Base-by-base conservation (phyloP, 2,888 invertebrate species). In the Tachina fera region DNA sequence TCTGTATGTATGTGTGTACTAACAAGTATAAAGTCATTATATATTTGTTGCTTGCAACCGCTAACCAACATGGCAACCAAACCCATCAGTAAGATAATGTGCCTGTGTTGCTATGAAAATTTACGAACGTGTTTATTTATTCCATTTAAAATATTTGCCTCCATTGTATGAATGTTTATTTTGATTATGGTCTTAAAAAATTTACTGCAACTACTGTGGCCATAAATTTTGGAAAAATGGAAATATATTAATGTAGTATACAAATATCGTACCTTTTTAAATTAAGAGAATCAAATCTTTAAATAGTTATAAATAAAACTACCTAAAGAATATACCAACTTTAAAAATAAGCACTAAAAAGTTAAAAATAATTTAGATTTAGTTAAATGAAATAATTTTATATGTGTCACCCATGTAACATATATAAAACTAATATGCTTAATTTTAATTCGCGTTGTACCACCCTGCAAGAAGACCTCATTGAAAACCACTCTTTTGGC, bases 141-240 rank as follows among this genome's bases (percentile, higher is more conserved):
- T 63, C 63, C 43, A 19, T 47, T 71, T 41, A n/a, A 45, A 63
- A 47, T 68, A 74, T 81, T 68, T 81, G 60, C 80, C 60, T 81
- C 60, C 43, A 16, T 81, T 81, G 68, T 74, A 81, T 74, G 74
- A 81, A 74, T 81, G 51, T 74, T 74, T 71, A 60, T 61, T 60
- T 51, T 60, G 31, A n/a, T 31, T 74, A 60, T 13, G 67, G 67
- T 67, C 14, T 51, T 80, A 67, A 58, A 67, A 2, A 74, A 60
- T 60, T 70, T 60, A 60, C 68, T 51, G 9, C 0, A 41, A 51
- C 67, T 10, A 49, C 47, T 31, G 9, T 3, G 45, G 49, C 47
- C 16, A 60, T 56, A 45, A 45, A 67, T 51, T 75, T 9, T 10
- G 9, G 22, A 63, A 61, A 61, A 43, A 43, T n/a, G 14, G 9